Evolutionary conservation across 2,888 invertebrate genomes (phyloP), one percentile per base, ranked within the genome.

Genomic region (Lithophane semibrunnea): DNA sequence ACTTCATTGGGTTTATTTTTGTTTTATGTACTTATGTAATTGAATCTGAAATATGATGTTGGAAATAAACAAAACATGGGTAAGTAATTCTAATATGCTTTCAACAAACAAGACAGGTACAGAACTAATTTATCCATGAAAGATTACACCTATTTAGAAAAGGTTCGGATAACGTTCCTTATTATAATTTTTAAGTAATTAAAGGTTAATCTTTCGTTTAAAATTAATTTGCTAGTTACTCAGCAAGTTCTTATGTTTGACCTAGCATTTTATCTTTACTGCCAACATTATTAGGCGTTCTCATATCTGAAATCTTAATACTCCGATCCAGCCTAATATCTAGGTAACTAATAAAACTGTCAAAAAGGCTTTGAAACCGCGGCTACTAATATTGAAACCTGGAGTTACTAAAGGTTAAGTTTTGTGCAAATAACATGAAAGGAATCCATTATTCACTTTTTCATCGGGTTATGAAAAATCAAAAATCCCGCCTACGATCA

Each of bases 361-460:
- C 60, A 64, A 49, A 44, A 60, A 64, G 58, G 67, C 58, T 83
- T 64, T 74, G 29, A 54, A 60, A 58, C 37, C n/a, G 37, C 18
- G 21, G 24, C 68, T 67, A 9, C 52, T 73, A 70, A 70, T 70
- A 67, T 71, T 67, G 3, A 69, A 49, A 52, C 12, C 29, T 56
- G 21, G 12, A 78, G 65, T 71, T 52, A 44, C 18, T 24, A 54
- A 71, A 71, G 58, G 52, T 68, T 67, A 71, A 49, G 52, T 68
- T 70, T 29, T 68, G 56, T 64, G 56, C 71, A 77, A 73, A 72
- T 72, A 83, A 83, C 58, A 54, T 69, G 29, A 83, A 82, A 73
- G 73, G 29, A 78, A 77, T 58, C 63, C 78, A 75, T 84, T 84
- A 73, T 81, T 85, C 75, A 82, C 63, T 74, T 75, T 76, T 63